phyloP scores from a whole-genome alignment of 2,888 invertebrate genomes.

The Osmoderma eremita region DNA sequence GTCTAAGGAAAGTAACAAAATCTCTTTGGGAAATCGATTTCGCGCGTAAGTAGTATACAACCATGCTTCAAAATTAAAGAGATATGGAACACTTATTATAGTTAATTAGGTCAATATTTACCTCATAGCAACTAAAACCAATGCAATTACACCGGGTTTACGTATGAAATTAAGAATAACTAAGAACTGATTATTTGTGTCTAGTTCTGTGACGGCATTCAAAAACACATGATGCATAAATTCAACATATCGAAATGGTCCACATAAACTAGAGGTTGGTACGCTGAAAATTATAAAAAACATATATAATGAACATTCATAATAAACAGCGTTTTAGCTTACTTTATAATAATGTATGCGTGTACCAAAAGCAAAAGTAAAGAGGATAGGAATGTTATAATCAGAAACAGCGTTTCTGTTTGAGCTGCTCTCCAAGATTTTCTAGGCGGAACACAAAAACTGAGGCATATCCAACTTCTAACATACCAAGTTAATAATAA shows the following conservation, averaged over 20 bases:
- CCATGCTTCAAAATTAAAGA: conserved; percentile 62
- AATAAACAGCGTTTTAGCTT: conserved; percentile 49
- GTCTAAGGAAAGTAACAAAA: conserved; percentile 70
- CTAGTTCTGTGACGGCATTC: conserved; percentile 67
- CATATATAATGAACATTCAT: background rate
- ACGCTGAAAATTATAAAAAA: conserved; percentile 62
- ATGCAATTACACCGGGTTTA: conserved; percentile 72
- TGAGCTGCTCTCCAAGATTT: conserved; percentile 77
- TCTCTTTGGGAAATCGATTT: conserved; percentile 70
- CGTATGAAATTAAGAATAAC: conserved; percentile 65
- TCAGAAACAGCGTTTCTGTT: conserved; percentile 79
- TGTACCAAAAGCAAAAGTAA: conserved; percentile 69
- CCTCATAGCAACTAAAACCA: conserved; percentile 71
- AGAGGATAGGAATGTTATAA: conserved; percentile 73
- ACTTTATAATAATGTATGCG: conserved; percentile 75
- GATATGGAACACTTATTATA: background rate
- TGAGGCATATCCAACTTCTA: conserved; percentile 69
- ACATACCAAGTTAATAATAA: conserved; percentile 79
- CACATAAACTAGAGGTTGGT: conserved; percentile 67
- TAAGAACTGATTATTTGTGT: conserved; percentile 64
- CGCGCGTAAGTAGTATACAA: conserved; percentile 73
- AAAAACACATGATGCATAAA: conserved; percentile 70
- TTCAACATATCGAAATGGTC: conserved; percentile 70
- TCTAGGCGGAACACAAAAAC: conserved; percentile 75
- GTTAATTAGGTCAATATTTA: conserved; percentile 55